Evolutionary conservation across 2,113 vertebrate species (phyloP), one percentile per base, ranked within the genome.

Genomic region (Ammospiza nelsoni): DNA sequence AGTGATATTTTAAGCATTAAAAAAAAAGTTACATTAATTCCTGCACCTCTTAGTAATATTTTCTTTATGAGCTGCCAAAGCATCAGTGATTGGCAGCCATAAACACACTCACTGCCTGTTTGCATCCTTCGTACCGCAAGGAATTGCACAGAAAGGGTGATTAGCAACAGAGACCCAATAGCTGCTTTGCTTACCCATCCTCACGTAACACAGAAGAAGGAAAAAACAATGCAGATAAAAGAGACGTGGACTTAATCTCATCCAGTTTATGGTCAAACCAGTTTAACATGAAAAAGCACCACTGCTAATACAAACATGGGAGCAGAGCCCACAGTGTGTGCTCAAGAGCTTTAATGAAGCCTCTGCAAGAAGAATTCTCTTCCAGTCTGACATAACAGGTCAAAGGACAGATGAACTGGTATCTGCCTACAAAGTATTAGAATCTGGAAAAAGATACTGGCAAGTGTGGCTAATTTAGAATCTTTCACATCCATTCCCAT

Each of bases 241-340:
- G 68, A 94, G 68, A 84, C 6, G 5, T 71, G 55, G 76, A 88
- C 72, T 84, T 89, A 84, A 87, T 68, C 61, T 90, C 6, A 1
- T 33, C 24, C 6, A 87, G 72, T 66, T 90, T 46, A 93, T 5
- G 8, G 94, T 93, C 88, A 90, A 95, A 95, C 94, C 85, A 88
- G 92, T 97, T 89, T 57, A 90, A 94, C 92, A 49, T 37, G 86
- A 75, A 91, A 95, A 89, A 93, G 83, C 69, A 68, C 76, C 76
- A 39, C 25, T 44, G 14, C 86, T 84, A 95, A 93, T 21, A n/a
- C 83, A 93, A 95, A 92, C 83, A 90, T 9, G 62, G 86, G 25
- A 84, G 48, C 46, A 18, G 1, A 63, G 82, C 62, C 65, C 67
- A 54, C 67, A 85, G 5, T 15, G 37, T 61, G 61, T 61, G 80